Base-by-base conservation (phyloP, 2,797 vertebrate species). In the Catharus ustulatus region DNA sequence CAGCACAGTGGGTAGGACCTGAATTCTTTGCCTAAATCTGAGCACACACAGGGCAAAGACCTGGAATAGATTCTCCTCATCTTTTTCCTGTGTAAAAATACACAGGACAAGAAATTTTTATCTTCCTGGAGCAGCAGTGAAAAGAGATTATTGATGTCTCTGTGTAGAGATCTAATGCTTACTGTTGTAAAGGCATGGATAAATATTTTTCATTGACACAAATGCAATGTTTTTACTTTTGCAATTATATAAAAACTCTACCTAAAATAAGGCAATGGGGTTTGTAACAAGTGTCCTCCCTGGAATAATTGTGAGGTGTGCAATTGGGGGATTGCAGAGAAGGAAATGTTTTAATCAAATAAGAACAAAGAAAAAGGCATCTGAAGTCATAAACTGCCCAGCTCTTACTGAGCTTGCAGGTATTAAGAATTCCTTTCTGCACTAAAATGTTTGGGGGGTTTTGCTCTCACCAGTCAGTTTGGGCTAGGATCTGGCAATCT, bases 241-340 rank as follows among this genome's bases (percentile, higher is more conserved):
- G 7, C 21, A 49, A 30, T 63, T 71, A 7, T 52, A 32, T 17
- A 32, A 10, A 23, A 14, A 1, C 36, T 73, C 45, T 58, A 16
- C 20, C 10, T 82, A 54, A 74, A 90, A n/a, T 14, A 27, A 0
- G 4, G 0, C 4, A 1, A 15, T 43, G 30, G 78, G 22, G 8
- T 45, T 84, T 77, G 42, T 66, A 46, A 12, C 11, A 73, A 40
- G 15, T 82, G 32, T 72, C 36, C 15, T 84, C 17, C n/a, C 13
- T 87, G 73, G 32, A 80, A 49, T 75, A 64, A 51, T 32, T 43
- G n/a, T 18, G 9, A 67, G 51, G 27, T 57, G 40, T 88, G 21
- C 51, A 75, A 32, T n/a, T 36, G 45, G 17, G 83, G 69, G 55
- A 85, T 57, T 52, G 61, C 32, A 64, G 51, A 80, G 45, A 69